Evolutionary conservation across 2,797 vertebrate species (phyloP), one percentile per base, ranked within the genome.

Genomic region (Eospalax fontanierii): DNA sequence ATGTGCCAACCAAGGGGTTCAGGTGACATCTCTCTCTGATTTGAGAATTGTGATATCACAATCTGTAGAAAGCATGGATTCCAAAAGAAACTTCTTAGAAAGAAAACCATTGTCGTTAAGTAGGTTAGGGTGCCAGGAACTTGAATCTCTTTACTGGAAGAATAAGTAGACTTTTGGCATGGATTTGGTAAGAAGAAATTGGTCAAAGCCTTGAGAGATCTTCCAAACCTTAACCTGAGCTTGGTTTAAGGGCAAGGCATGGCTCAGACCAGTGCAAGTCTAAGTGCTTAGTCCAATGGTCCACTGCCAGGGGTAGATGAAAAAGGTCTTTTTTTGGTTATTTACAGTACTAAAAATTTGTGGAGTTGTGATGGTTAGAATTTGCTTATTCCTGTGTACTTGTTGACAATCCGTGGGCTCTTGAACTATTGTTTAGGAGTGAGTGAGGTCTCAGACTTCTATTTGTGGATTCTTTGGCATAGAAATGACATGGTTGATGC

Each of bases 141-240:
- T 74, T 76, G 54, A 85, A 38, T 83, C 16, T 87, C 57, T 88
- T 68, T 5, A 87, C 15, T 33, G 38, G 19, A 93, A 91, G 28
- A 75, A 14, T 35, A n/a, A 93, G 75, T 61, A 81, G 38, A 66
- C 14, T 90, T n/a, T 75, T 61, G 73, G 71, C 35, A 70, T 16
- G 16, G 3, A 43, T 26, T 70, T 87, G 84, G 57, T 91, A 93
- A 82, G 54, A 93, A 93, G 71, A 83, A 94, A 90, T 85, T 85
- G 46, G 54, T 61, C 50, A 76, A 93, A 95, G 40, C 50, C 46
- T 78, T 87, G 9, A 35, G 7, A 93, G 61, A 89, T 30, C 74
- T 93, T 76, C 43, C 90, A 95, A 75, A 78, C 54, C 28, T 90
- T 91, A 88, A 82, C 59, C 63, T 87, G 84, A 89, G 26, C 16